Base-by-base conservation (phyloP, 2,797 vertebrate genomes). In the Petrocephalus sullivani region DNA sequence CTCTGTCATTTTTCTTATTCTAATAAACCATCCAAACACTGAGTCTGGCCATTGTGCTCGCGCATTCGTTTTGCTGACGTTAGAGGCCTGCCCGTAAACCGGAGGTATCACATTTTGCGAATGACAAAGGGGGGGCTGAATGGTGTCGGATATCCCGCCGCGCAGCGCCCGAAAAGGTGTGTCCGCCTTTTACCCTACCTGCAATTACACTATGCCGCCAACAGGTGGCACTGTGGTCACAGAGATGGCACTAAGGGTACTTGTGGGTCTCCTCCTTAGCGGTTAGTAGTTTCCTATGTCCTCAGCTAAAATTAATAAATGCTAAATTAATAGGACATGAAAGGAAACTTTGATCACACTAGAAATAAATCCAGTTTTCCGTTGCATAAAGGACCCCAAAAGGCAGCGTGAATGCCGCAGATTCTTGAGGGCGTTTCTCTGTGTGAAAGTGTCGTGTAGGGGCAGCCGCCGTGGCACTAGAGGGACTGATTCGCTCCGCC, bases 1-100 rank as follows among this genome's bases (percentile, higher is more conserved):
- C 93, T 94, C 88, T 96, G 94, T 95, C 92, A 93, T 93, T 92
- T 96, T 96, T 96, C 94, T 95, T 95, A 95, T 95, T 95, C 93
- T 94, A 96, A 96, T 96, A 96, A 96, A 96, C 90, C 93, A 92
- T 93, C 93, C 93, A 90, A 93, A 95, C 93, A 93, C 92, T 90
- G 87, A 93, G 67, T 58, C 88, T 67, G 71, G 1, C 28, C 57
- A 57, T 49, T 53, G n/a, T 89, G 54, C 89, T 88, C 61, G 28
- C 56, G 23, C 78, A 1, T 23, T 46, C 60, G 3, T 51, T 10
- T 71, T 87, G 16, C 81, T 53, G 49, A 83, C 84, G 41, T 28
- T 54, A 51, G 23, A 12, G 0, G n/a, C 9, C 23, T 82, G 37
- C 49, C 78, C 19, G 46, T 51, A 51, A 53, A 49, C 19, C 81